phyloP scores from a whole-genome alignment of 2,797 vertebrate species.

The Siniperca obscura region DNA sequence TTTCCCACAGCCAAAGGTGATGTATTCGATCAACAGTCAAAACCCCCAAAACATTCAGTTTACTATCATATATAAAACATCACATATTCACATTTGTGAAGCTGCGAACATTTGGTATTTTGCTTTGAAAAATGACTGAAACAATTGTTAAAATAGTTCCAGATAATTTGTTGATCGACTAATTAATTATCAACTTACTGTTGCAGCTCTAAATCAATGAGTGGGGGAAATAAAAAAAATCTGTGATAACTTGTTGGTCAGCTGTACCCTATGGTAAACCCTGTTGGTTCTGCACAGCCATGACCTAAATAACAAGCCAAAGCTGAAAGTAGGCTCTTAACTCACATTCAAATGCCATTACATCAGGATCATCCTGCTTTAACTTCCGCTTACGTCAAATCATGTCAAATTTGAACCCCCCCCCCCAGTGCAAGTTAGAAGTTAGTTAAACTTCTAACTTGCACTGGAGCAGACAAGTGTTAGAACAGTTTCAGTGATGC shows the following conservation, averaged over 20 bases:
- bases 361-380: slow-evolving; percentile 79
- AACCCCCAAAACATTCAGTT: background rate
- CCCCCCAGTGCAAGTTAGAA: no score
- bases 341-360: slow-evolving; percentile 79
- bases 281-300: slow-evolving; percentile 53
- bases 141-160: background rate
- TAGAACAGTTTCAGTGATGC: slow-evolving; percentile 37
- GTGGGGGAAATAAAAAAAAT: background rate
- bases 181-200: background rate
- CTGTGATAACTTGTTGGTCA: slow-evolving; percentile 40
- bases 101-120: background rate
- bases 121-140: background rate
- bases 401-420: slow-evolving; percentile 44
- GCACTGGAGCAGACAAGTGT: background rate
- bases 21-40: background rate
- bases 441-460: background rate
- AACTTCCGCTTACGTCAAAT: slow-evolving; percentile 71
- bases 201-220: background rate
- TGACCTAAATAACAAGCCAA: slow-evolving; percentile 81
- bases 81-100: background rate
- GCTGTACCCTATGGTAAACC: slow-evolving; percentile 70
- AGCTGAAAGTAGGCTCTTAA: slow-evolving; percentile 77
- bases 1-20: no score
- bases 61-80: background rate
- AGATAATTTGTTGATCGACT: background rate